Conservation (phyloP, 2,888 invertebrate species). For the Acholoe squamosa region DNA sequence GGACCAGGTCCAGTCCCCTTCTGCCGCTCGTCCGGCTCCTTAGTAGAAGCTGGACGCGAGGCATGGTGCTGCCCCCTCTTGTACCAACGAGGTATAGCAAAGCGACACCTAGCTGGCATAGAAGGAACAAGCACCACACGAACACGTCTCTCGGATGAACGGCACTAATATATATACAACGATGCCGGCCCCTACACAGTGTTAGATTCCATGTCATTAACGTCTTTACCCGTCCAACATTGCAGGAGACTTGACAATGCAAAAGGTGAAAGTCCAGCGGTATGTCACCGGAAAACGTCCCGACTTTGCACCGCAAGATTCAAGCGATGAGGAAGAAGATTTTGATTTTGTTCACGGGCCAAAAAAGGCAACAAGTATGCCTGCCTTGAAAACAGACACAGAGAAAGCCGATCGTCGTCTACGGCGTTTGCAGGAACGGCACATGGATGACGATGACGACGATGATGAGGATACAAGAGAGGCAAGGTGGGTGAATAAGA, state of each 20-base stretch:
- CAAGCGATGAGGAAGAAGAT: conserved; percentile 94
- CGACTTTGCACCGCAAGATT: conserved; percentile 91
- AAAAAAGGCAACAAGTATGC: conserved; percentile 72
- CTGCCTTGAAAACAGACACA: conserved; percentile 79
- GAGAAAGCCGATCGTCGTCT: conserved; percentile 92
- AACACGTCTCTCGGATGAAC: no score
- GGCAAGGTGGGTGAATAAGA: conserved; percentile 18
- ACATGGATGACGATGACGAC: conserved; percentile 78
- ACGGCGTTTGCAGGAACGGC: conserved; percentile 86
- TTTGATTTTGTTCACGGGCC: conserved; percentile 85
- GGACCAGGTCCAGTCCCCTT: no score
- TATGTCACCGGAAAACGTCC: conserved; percentile 98
- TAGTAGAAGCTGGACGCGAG: no score
- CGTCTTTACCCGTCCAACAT: conserved; percentile 70
- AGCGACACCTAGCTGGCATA: no score
- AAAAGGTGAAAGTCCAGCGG: conserved; percentile 99
- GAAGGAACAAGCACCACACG: no score
- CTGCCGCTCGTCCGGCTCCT: no score
- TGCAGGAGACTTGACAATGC: conserved; percentile 97
- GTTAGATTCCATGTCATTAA: no score
- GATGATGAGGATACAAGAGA: conserved; percentile 66
- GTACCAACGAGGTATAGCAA: no score
- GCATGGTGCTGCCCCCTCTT: no score
- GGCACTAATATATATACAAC: no score
- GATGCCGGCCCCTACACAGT: no score